Evolutionary conservation across 2,888 invertebrate genomes (phyloP).

Genomic region (Brachyptera putata): DNA sequence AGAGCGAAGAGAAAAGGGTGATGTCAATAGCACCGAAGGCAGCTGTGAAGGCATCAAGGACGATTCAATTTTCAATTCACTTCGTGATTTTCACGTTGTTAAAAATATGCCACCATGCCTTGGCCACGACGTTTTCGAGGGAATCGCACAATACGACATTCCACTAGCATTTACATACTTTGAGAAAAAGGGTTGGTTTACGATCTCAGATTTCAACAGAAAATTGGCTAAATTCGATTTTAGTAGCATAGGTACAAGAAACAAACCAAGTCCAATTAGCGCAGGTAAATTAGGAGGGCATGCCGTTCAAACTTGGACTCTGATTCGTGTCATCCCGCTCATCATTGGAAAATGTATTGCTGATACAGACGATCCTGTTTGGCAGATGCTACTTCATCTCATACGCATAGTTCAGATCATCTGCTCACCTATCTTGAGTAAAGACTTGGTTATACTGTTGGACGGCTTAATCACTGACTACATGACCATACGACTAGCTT

Average conservation of each 20-base stretch:
- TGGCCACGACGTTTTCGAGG: conserved; percentile 24
- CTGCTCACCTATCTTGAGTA: not conserved
- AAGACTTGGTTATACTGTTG: not conserved
- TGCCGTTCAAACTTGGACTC: conserved; percentile 7
- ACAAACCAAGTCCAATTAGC: not conserved
- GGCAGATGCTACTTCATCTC: not conserved
- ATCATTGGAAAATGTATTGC: not conserved
- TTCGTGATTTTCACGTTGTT: not conserved
- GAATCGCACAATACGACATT: conserved; percentile 19
- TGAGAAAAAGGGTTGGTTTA: not conserved
- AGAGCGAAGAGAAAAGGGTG: not conserved
- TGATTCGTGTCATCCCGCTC: not conserved
- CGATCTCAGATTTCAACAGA: not conserved
- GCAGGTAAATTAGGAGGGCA: conserved; percentile 6
- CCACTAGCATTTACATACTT: not conserved
- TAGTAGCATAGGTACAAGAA: not conserved
- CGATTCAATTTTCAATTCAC: conserved; percentile 10
- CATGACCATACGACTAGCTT: not conserved
- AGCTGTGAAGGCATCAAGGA: not conserved
- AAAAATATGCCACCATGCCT: conserved; percentile 18
- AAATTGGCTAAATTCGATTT: not conserved
- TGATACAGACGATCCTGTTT: not conserved
- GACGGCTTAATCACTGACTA: not conserved
- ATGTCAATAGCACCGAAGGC: not conserved
- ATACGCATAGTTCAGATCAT: not conserved